Percentiles rank a stretch among this genome's conserved stretches.
These are phyloP conservation scores for Tauraco erythrolophus DNA, from an alignment of 2,113 vertebrate genomes.

Conservation along the genomic window DNA sequence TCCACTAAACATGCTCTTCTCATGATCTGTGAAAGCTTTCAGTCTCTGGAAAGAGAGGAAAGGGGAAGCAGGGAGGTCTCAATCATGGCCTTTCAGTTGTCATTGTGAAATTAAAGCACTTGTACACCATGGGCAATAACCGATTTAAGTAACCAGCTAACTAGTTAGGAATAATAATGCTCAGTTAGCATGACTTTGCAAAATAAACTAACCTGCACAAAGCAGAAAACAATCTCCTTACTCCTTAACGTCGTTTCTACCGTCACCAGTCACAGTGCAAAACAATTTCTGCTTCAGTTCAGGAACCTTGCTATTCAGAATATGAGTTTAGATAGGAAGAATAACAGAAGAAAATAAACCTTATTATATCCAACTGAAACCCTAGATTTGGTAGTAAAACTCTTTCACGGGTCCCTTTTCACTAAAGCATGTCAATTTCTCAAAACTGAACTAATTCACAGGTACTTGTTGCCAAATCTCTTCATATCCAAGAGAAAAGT, in stretches of 20 bases:
- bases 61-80: not conserved
- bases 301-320: not conserved
- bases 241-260: not conserved
- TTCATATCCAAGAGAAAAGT: not conserved
- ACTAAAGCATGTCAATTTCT: not conserved
- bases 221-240: not conserved
- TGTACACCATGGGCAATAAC: not conserved
- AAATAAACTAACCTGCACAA: not conserved
- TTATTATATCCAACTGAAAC: not conserved
- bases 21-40: not conserved
- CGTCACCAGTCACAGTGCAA: not conserved
- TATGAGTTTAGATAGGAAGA: not conserved
- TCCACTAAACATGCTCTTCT: not conserved
- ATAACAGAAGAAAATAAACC: not conserved
- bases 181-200: not conserved
- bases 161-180: not conserved
- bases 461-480: not conserved
- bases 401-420: not conserved
- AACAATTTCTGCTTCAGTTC: not conserved
- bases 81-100: not conserved
- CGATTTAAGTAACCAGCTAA: not conserved
- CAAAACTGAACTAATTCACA: not conserved
- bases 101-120: not conserved
- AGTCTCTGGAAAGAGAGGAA: not conserved
- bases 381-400: not conserved